Percentiles rank a stretch among this genome's conserved stretches.
Evolutionary conservation across 2,113 vertebrate species (phyloP).

Genomic region (Vidua macroura): DNA sequence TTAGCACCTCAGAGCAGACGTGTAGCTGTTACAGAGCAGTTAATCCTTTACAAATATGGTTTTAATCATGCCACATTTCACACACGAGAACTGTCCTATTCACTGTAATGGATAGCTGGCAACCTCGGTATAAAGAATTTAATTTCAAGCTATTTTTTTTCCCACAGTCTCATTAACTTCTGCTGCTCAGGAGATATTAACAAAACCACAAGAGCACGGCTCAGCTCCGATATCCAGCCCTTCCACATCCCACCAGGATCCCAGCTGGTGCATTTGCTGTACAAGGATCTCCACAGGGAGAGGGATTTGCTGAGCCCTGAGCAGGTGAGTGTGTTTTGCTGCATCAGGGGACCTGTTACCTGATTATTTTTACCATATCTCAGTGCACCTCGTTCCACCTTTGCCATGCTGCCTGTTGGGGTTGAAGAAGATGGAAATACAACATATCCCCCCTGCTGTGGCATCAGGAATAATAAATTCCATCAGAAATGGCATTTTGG

Average conservation of each 20-base stretch:
- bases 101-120: constrained; percentile 13
- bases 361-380: not conserved
- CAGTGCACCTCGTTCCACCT: not conserved
- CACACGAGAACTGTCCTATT: constrained; percentile 41
- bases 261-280: not conserved
- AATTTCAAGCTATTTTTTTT: not conserved
- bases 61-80: constrained; percentile 66
- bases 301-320: not conserved
- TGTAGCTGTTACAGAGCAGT: constrained; percentile 46
- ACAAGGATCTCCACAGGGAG: not conserved
- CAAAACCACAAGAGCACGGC: not conserved
- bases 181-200: not conserved
- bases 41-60: constrained; percentile 69
- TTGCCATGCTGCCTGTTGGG: not conserved
- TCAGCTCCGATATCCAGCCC: not conserved
- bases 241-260: not conserved
- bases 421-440: not conserved
- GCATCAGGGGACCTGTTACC: accelerated
- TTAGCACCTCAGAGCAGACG: constrained; percentile 33
- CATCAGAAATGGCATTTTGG: not conserved
- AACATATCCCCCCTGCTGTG: not conserved
- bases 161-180: constrained; percentile 39
- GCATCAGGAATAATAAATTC: not conserved
- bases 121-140: not conserved
- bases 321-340: not conserved